Base-by-base conservation (phyloP, 2,888 invertebrate genomes). In the Malachius bipustulatus region DNA sequence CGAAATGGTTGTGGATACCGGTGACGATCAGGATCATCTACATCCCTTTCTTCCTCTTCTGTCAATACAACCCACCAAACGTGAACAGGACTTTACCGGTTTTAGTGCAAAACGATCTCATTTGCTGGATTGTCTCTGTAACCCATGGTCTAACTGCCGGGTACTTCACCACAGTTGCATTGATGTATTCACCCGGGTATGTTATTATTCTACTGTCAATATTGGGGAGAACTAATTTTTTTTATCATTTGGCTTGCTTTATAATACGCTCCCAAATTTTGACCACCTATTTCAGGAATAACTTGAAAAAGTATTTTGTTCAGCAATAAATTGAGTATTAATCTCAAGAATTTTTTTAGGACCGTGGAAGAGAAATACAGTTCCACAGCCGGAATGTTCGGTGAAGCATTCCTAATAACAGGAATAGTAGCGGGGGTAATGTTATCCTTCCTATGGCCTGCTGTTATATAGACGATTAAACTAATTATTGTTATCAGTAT, bases 301-400 rank as follows among this genome's bases (percentile, higher is more conserved):
- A n/a, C n/a, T n/a, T n/a, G n/a, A n/a, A n/a, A n/a, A n/a, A n/a
- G n/a, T n/a, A n/a, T n/a, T n/a, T n/a, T n/a, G n/a, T n/a, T n/a
- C 9, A 24, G 24, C 8, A n/a, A 9, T 10, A 10, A 10, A 32
- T 10, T 19, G 14, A 12, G 11, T 12, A n/a, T 12, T 4, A 16
- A 32, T 19, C 19, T 31, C 9, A n/a, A 29, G 10, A 29, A 9
- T n/a, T n/a, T 29, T 67, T 69, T 30, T 63, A 87, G 89, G 43
- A 74, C 71, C 26, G 88, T 89, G 10, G 79, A 83, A n/a, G 75
- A 80, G 0, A 78, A 85, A 51, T 69, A 89, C 59, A 82, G 87
- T n/a, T 67, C 81, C 0, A 80, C 77, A 1, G 96, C 96, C 1
- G 96, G 96, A 37, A 97, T 97, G 97, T 85, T 91, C 60, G 94